phyloP scores from a whole-genome alignment of 1,140 invertebrate genomes.

The Bathynomus jamesi region DNA sequence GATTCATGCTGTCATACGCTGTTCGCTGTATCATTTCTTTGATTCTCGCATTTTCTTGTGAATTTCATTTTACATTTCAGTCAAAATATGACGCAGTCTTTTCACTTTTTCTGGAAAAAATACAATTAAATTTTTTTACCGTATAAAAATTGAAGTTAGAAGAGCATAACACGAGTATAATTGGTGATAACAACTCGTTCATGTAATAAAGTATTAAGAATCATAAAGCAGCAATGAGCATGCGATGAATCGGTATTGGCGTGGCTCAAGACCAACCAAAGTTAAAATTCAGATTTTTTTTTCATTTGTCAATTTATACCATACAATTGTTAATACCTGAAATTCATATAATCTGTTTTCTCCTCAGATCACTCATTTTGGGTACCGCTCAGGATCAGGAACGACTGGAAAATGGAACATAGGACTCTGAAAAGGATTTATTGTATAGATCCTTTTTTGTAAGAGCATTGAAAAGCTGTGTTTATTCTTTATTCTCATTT shows the following conservation, averaged over 20 bases:
- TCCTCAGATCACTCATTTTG: slow-evolving; percentile 31
- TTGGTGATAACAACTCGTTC: neutral
- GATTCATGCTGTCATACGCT: too few relatives aligned
- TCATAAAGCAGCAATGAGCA: neutral
- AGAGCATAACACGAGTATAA: neutral
- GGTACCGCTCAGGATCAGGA: slow-evolving; percentile 32
- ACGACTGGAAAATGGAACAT: slow-evolving; percentile 31
- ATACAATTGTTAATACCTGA: neutral
- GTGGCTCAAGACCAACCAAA: neutral
- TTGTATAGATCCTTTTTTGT: too few relatives aligned
- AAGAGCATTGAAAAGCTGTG: too few relatives aligned
- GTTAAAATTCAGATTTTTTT: neutral
- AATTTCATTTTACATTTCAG: too few relatives aligned
- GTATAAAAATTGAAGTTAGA: too few relatives aligned
- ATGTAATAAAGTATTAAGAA: neutral
- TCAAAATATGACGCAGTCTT: too few relatives aligned
- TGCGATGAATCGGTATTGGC: neutral
- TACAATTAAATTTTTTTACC: too few relatives aligned
- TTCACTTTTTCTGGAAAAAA: too few relatives aligned
- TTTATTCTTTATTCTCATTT: too few relatives aligned
- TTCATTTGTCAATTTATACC: neutral
- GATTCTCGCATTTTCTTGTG: too few relatives aligned
- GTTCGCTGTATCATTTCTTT: too few relatives aligned
- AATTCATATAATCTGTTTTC: neutral
- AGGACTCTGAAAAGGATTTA: slow-evolving; percentile 27